A percentile compares a stretch with the other conserved stretches of the same genome.
These are phyloP conservation scores for Sclerodermus sp. DNA, from an alignment of 2,888 invertebrate genomes.

Conservation along the genomic window DNA sequence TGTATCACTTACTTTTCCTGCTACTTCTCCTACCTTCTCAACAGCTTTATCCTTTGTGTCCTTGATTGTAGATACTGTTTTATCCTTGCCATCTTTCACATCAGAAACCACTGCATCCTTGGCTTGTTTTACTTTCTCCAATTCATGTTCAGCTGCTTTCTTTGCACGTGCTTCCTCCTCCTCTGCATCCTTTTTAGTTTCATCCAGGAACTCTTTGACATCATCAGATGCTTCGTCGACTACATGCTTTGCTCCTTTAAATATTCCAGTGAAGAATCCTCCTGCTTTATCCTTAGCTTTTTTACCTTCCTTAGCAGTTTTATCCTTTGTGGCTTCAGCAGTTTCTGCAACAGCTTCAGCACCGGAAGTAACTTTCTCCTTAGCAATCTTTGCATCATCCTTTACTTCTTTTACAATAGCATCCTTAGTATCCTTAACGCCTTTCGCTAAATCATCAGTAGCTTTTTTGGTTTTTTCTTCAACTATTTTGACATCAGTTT, in stretches of 20 bases:
- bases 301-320: slow-evolving; percentile 50
- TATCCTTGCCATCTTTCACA: slow-evolving; percentile 13
- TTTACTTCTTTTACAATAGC: slow-evolving; percentile 21
- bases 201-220: slow-evolving; percentile 27
- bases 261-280: slow-evolving; percentile 35
- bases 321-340: slow-evolving; percentile 13
- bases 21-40: slow-evolving; percentile 50
- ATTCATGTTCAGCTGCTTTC: slow-evolving; percentile 32
- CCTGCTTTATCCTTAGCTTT: slow-evolving; percentile 47
- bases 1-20: slow-evolving; percentile 11
- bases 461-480: slow-evolving; percentile 18
- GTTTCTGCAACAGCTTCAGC: slow-evolving; percentile 16
- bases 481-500: slow-evolving; percentile 1
- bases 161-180: slow-evolving; percentile 31
- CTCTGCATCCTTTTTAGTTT: slow-evolving; percentile 4
- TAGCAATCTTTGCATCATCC: slow-evolving; percentile 13
- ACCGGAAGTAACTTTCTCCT: slow-evolving; percentile 21
- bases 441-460: slow-evolving; percentile 5
- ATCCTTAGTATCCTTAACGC: slow-evolving; percentile 14
- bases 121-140: slow-evolving; percentile 10
- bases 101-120: slow-evolving; percentile 14
- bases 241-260: slow-evolving; percentile 37
- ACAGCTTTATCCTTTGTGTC: slow-evolving; percentile 15
- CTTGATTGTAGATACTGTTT: slow-evolving; percentile 50
- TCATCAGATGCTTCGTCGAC: slow-evolving; percentile 28